Conservation (phyloP, 2,888 invertebrate species). For the Meliscaeva auricollis region DNA sequence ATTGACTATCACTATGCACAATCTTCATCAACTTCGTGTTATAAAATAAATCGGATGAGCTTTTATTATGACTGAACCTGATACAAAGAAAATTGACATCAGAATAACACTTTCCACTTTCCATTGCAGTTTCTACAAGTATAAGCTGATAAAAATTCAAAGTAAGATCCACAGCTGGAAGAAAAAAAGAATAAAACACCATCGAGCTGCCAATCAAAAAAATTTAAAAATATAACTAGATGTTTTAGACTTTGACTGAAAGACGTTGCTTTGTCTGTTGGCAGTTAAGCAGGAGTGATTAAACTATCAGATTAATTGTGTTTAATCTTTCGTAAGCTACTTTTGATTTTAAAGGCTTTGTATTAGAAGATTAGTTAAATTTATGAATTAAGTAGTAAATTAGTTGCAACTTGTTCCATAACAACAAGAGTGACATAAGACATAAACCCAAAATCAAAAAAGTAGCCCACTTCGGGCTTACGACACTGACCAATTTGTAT, state of each 20-base stretch:
- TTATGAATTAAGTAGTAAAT: too few relatives aligned
- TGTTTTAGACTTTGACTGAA: conserved; percentile 8
- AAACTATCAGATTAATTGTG: conserved; percentile 8
- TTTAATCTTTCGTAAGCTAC: not conserved
- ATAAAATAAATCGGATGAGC: conserved; percentile 23
- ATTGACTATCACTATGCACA: conserved; percentile 45
- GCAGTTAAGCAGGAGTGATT: not conserved
- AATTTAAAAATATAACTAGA: too few relatives aligned
- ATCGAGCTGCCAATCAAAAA: conserved; percentile 5
- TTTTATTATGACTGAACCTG: not conserved
- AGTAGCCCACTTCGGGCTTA: not conserved
- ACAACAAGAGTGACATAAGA: too few relatives aligned
- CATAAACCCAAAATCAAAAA: not conserved
- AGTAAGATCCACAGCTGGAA: conserved; percentile 6
- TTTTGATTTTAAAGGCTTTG: not conserved
- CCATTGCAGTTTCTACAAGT: conserved; percentile 1
- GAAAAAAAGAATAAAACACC: not conserved
- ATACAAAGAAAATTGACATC: not conserved
- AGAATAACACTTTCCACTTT: conserved; percentile 63
- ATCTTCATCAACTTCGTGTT: conserved; percentile 4
- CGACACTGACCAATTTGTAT: too few relatives aligned
- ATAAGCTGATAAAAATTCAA: conserved; percentile 17
- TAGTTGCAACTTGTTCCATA: too few relatives aligned
- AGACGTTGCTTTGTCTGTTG: not conserved
- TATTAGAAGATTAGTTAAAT: not conserved